Conservation (phyloP, 2,113 vertebrate species). For the Chroicocephalus ridibundus region DNA sequence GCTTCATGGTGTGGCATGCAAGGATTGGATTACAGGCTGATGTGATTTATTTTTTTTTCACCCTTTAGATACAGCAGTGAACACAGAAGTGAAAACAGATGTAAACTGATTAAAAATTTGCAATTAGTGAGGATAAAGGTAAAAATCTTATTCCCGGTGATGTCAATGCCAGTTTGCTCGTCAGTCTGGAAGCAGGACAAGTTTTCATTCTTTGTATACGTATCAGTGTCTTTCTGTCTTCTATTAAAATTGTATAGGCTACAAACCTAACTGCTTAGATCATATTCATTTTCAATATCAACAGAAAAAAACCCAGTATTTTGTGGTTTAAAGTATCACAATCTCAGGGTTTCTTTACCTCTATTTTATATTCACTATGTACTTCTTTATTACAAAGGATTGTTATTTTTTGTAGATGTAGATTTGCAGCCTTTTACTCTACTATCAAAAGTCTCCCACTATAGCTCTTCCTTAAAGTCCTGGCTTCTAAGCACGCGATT, state of each 20-base stretch:
- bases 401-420: not conserved
- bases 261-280: not conserved
- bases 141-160: not conserved
- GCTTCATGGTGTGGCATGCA: not conserved
- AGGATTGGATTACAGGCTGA: not conserved
- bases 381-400: not conserved
- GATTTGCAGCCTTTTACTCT: not conserved
- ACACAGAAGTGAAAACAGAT: not conserved
- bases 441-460: not conserved
- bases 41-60: not conserved
- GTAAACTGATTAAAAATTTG: not conserved
- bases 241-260: not conserved
- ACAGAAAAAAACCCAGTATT: not conserved
- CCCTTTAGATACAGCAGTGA: not conserved
- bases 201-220: not conserved
- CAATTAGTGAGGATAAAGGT: not conserved
- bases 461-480: not conserved
- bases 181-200: not conserved
- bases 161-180: not conserved
- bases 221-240: not conserved
- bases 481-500: not conserved
- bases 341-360: not conserved
- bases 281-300: not conserved
- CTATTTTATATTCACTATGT: not conserved
- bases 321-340: not conserved